phyloP scores from a whole-genome alignment of 2,888 invertebrate species.

The Hyppa rectilinea region DNA sequence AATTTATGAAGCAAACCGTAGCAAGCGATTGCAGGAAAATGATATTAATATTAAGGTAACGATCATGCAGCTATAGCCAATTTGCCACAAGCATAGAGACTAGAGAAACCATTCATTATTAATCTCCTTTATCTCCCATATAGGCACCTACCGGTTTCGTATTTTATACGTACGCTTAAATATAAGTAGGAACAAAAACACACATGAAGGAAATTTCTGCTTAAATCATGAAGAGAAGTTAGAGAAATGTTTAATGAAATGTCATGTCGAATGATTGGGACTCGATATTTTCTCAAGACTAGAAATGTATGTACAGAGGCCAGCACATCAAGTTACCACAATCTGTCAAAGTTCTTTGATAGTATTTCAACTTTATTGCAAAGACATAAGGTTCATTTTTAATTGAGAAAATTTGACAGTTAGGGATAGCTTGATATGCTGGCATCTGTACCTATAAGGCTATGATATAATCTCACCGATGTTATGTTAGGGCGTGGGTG shows the following conservation, averaged over 20 bases:
- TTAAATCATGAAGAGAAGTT: constrained; percentile 21
- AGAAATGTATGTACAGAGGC: too few species aligned
- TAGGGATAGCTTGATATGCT: too few species aligned
- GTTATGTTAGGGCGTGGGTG: constrained; percentile 36
- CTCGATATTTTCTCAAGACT: constrained; percentile 43
- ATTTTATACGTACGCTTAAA: neutral
- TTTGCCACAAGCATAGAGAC: constrained; percentile 14
- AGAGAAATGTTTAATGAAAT: constrained; percentile 34
- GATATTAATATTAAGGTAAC: constrained; percentile 31
- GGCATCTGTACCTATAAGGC: too few species aligned
- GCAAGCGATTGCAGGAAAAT: constrained; percentile 32
- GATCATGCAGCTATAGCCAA: constrained; percentile 19
- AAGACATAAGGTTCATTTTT: too few species aligned
- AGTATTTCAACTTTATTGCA: too few species aligned
- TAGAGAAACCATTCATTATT: constrained; percentile 1
- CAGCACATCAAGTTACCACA: too few species aligned
- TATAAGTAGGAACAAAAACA: neutral
- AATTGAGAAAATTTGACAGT: too few species aligned
- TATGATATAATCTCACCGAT: constrained; percentile 30
- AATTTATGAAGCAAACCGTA: constrained; percentile 12
- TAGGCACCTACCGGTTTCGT: neutral
- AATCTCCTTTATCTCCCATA: neutral
- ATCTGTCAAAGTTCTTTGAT: too few species aligned
- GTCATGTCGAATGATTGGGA: constrained; percentile 40
- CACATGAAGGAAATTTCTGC: constrained; percentile 7